A percentile compares a stretch with the other conserved stretches of the same genome.
Evolutionary conservation across 2,113 vertebrate species (phyloP).

Genomic region (Tonatia bakeri): DNA sequence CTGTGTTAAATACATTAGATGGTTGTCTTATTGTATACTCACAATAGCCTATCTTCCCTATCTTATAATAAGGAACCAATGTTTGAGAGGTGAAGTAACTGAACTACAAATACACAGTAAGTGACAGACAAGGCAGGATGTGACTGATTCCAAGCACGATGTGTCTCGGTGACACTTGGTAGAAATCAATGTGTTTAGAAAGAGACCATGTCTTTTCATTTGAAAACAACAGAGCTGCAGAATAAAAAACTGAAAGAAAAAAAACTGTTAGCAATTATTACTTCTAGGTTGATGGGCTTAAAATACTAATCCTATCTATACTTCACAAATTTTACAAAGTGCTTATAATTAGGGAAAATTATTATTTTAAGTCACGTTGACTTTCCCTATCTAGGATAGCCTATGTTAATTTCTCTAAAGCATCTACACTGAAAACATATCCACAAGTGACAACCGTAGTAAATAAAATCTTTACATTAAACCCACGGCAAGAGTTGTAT

Average conservation of each 20-base stretch:
- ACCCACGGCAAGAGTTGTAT: neutral
- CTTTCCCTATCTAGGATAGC: neutral
- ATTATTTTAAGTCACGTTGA: constrained; percentile 4
- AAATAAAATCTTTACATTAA: neutral
- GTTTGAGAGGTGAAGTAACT: neutral
- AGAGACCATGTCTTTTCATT: neutral
- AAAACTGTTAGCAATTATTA: neutral
- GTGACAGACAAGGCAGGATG: neutral
- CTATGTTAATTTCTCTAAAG: neutral
- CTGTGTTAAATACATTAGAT: neutral
- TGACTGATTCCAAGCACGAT: neutral
- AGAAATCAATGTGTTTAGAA: neutral
- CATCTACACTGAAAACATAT: neutral
- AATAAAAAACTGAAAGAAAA: neutral
- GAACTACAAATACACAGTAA: neutral
- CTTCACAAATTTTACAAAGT: neutral
- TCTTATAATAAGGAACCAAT: neutral
- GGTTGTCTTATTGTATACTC: neutral
- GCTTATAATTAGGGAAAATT: neutral
- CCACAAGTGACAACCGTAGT: neutral
- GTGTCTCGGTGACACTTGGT: neutral
- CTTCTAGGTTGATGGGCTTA: neutral
- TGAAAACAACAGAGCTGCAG: neutral
- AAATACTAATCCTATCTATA: neutral
- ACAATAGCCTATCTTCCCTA: neutral